phyloP scores from a whole-genome alignment of 2,113 vertebrate species.

The Oreotrochilus melanogaster region DNA sequence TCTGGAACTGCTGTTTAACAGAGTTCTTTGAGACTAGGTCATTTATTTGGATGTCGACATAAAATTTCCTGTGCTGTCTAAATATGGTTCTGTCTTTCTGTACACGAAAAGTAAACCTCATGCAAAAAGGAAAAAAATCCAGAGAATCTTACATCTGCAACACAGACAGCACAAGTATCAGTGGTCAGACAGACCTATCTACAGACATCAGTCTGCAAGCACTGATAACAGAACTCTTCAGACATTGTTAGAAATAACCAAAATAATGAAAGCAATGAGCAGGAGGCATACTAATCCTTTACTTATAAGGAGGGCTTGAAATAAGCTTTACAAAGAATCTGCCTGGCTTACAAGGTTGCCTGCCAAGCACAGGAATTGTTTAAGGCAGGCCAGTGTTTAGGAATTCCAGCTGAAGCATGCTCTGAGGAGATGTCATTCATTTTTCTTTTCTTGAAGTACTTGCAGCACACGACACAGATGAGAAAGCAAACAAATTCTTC shows the following conservation, averaged over 20 bases:
- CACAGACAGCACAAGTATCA: not conserved
- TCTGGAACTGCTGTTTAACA: not conserved
- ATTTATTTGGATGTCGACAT: not conserved
- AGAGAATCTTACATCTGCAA: not conserved
- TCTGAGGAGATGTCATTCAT: not conserved
- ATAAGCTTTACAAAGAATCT: conserved; percentile 5
- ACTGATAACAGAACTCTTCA: conserved; percentile 31
- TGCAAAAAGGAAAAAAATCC: not conserved
- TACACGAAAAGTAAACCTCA: not conserved
- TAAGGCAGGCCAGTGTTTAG: not conserved
- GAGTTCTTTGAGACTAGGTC: not conserved
- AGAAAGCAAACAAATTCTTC: not conserved
- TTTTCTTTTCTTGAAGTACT: conserved; percentile 1
- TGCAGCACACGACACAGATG: not conserved
- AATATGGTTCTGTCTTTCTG: not conserved
- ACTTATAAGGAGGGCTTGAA: conserved; percentile 43
- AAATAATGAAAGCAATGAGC: conserved; percentile 46
- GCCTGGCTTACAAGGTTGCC: not conserved
- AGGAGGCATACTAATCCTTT: not conserved
- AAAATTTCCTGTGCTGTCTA: not conserved
- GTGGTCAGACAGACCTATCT: conserved; percentile 1
- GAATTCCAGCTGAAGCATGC: conserved; percentile 20
- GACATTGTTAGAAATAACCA: conserved; percentile 48
- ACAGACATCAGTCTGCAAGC: not conserved
- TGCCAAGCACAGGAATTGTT: not conserved